phyloP scores from a whole-genome alignment of 35 echinoderm and acorn worm genomes.

The Lytechinus variegatus region DNA sequence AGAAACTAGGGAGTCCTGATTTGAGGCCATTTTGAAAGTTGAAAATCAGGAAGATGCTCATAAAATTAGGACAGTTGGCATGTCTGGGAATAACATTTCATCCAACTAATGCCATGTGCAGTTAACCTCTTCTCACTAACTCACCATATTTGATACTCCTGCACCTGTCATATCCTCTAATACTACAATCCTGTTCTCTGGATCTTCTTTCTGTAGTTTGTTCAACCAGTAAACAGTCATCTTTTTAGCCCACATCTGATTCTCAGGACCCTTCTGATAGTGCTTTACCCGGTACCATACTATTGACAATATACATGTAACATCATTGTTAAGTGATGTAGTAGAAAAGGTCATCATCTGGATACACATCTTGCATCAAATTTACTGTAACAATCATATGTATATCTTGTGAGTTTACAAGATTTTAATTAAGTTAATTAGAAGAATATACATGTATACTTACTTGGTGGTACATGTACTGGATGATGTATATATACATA shows the following conservation, averaged over 20 bases:
- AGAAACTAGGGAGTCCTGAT: too few relatives aligned
- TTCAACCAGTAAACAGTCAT: conserved; percentile 90
- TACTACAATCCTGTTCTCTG: conserved; percentile 62
- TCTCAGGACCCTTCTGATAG: conserved; percentile 65
- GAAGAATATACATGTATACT: too few relatives aligned
- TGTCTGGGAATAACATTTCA: neutral
- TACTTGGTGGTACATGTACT: too few relatives aligned
- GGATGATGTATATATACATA: too few relatives aligned
- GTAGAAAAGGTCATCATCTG: too few relatives aligned
- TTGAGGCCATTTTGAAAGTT: too few relatives aligned
- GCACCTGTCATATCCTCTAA: conserved; percentile 82
- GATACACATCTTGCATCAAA: too few relatives aligned
- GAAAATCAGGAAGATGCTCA: too few relatives aligned
- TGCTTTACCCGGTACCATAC: conserved; percentile 82
- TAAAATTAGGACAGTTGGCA: too few relatives aligned
- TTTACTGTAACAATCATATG: too few relatives aligned
- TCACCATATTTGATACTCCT: conserved; percentile 87
- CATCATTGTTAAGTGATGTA: neutral
- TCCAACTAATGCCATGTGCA: neutral
- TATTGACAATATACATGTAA: conserved; percentile 50
- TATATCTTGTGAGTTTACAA: too few relatives aligned
- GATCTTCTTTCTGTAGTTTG: conserved; percentile 76
- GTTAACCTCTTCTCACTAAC: conserved; percentile 43
- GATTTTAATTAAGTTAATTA: too few relatives aligned
- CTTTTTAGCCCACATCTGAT: conserved; percentile 59